Evolutionary conservation across 2,888 invertebrate genomes (phyloP).

Genomic region (Ethmia dodecea): DNA sequence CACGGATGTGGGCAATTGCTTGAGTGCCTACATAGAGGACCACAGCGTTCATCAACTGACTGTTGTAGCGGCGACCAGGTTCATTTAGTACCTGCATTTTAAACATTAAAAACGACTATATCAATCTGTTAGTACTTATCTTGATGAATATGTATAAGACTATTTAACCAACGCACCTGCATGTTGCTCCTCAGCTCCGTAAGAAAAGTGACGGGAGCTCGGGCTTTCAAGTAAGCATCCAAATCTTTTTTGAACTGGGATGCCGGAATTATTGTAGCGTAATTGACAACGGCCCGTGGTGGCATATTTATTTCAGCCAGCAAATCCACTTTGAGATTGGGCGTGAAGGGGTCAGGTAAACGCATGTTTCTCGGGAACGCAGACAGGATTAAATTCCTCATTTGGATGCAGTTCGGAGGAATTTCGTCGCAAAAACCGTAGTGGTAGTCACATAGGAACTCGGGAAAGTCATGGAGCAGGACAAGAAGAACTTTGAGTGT

Average conservation of each 20-base stretch:
- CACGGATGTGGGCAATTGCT: slow-evolving; percentile 94
- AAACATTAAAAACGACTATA: neutral
- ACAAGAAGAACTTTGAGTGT: slow-evolving; percentile 96
- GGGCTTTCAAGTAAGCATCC: slow-evolving; percentile 96
- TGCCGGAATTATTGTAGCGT: slow-evolving; percentile 91
- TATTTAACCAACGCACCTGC: slow-evolving; percentile 75
- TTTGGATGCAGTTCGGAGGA: slow-evolving; percentile 99
- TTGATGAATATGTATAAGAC: too few relatives aligned
- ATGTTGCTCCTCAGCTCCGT: slow-evolving; percentile 94
- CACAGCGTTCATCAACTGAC: slow-evolving; percentile 96
- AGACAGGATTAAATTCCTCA: slow-evolving; percentile 98
- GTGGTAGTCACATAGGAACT: slow-evolving; percentile 99
- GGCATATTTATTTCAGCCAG: slow-evolving; percentile 91
- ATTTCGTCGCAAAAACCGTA: slow-evolving; percentile 99
- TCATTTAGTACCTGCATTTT: slow-evolving; percentile 81
- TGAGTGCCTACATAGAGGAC: slow-evolving; percentile 98
- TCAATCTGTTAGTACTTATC: neutral
- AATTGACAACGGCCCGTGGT: slow-evolving; percentile 93
- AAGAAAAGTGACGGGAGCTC: slow-evolving; percentile 96
- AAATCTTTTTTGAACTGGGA: slow-evolving; percentile 95
- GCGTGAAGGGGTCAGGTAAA: slow-evolving; percentile 98
- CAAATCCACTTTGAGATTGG: slow-evolving; percentile 96
- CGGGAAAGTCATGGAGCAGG: slow-evolving; percentile 98
- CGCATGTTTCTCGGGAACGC: slow-evolving; percentile 99
- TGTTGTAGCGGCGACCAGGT: slow-evolving; percentile 95